Percentiles rank a stretch among this genome's conserved stretches.
phyloP scores from a whole-genome alignment of 2,797 vertebrate genomes.

The Hoplostethus atlanticus region DNA sequence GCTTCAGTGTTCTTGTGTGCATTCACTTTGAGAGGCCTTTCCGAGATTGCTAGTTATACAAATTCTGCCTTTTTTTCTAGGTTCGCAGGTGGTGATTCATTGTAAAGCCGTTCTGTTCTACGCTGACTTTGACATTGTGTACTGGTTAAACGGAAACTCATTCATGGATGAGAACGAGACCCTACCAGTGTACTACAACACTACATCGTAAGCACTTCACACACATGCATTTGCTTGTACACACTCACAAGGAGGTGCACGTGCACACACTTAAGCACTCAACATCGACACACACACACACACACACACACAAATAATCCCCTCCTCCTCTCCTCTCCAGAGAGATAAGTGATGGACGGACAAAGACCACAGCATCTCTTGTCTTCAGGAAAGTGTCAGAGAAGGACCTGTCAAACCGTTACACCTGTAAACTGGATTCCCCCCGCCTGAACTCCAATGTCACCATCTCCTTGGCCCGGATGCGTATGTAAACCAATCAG shows the following conservation, averaged over 20 bases:
- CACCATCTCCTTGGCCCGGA: slow-evolving; percentile 52
- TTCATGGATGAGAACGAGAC: background rate
- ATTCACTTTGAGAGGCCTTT: background rate
- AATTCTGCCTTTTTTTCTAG: slow-evolving; percentile 37
- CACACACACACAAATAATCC: background rate
- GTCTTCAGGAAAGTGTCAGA: slow-evolving; percentile 60
- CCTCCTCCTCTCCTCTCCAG: slow-evolving; percentile 28
- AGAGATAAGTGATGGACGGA: accelerated
- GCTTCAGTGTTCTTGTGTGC: background rate
- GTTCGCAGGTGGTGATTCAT: slow-evolving; percentile 35
- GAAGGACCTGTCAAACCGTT: slow-evolving; percentile 52
- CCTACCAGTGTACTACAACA: slow-evolving; percentile 50
- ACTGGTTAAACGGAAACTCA: slow-evolving; percentile 44
- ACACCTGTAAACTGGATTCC: slow-evolving; percentile 57
- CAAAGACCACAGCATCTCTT: slow-evolving; percentile 35
- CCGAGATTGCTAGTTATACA: background rate
- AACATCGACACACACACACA: slow-evolving; percentile 3
- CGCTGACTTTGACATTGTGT: slow-evolving; percentile 11
- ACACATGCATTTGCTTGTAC: background rate
- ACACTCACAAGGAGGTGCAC: background rate
- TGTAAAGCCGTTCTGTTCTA: slow-evolving; percentile 40
- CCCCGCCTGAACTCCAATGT: background rate
- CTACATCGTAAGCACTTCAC: slow-evolving; percentile 29
- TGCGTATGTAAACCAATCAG: slow-evolving; percentile 26
- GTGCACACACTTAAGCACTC: background rate